phyloP scores from a whole-genome alignment of 2,888 invertebrate genomes.

The Alitta virens region DNA sequence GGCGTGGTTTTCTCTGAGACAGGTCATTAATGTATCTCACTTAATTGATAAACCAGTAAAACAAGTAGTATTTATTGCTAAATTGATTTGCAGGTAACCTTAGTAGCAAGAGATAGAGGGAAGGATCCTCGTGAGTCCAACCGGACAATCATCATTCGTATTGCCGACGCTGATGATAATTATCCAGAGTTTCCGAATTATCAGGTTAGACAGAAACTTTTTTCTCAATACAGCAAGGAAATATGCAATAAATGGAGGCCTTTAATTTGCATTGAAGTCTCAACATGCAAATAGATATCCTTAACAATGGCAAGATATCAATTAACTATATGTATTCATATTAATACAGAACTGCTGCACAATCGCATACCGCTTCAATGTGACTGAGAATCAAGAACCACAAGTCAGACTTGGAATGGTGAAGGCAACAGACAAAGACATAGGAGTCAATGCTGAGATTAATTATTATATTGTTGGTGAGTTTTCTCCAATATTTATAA shows the following conservation, averaged over 20 bases:
- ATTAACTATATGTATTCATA: neutral
- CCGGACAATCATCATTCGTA: slow-evolving; percentile 7
- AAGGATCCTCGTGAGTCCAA: slow-evolving; percentile 8
- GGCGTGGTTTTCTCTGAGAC: no score
- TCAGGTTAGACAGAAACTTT: slow-evolving; percentile 3
- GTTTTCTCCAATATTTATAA: neutral
- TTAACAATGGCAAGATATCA: neutral
- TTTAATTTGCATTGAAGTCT: neutral
- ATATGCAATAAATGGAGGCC: no score
- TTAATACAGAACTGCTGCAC: slow-evolving; percentile 20
- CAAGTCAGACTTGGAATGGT: slow-evolving; percentile 3
- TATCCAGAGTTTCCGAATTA: slow-evolving; percentile 18
- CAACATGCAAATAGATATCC: neutral
- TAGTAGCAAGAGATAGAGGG: slow-evolving; percentile 18
- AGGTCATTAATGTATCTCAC: neutral
- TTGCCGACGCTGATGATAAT: slow-evolving; percentile 20
- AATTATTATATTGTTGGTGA: slow-evolving; percentile 6
- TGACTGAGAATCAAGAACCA: slow-evolving; percentile 6
- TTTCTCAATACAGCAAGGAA: neutral
- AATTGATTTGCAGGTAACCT: slow-evolving; percentile 14
- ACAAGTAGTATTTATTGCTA: neutral
- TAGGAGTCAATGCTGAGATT: slow-evolving; percentile 24
- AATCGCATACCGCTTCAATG: slow-evolving; percentile 1
- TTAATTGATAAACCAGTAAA: neutral
- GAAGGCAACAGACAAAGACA: slow-evolving; percentile 17